Evolutionary conservation across 1,140 invertebrate genomes (phyloP), one percentile per base, ranked within the genome.

Genomic region (Armadillidium nasatum): DNA sequence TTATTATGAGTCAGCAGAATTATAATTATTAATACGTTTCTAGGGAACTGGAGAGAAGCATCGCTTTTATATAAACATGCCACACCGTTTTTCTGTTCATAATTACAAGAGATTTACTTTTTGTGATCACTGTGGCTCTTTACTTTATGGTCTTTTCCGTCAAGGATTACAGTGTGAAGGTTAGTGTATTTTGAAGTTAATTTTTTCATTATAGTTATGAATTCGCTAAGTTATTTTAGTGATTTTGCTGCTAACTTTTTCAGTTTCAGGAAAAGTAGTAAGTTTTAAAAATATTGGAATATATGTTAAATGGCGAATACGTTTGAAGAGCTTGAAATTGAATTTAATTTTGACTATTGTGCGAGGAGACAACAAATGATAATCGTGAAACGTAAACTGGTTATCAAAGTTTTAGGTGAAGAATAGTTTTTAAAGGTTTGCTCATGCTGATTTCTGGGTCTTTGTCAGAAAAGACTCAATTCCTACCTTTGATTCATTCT

Each of bases 161-260:
- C 98, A 99, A 88, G 98, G 98, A 44, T 87, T 99, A 78, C 95
- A 98, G 85, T 99, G 98, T 87, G 93, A 96, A 90, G 93, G 93
- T 95, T 85, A 85, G 10, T 71, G 10, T 11, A 43, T 43, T 50
- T 13, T 46, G 22, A 74, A 7, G 46, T 45, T 44, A 33, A 46
- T 15, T 72, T 72, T 43, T 0, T 68, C 21, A 44, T 74, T 45
- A 21, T 77, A 44, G 13, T 21, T 66, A 10, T 73, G 23, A 21
- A 66, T 50, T 21, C n/a, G 13, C 15, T 66, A 13, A 13, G 10
- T 73, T 71, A 19, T 60, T 44, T 70, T 69, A 70, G 23, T 68
- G 60, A 71, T 71, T 77, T 33, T 72, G 9, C 0, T 78, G 4
- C 3, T 78, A 11, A 10, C 6, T 72, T 11, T 33, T 67, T n/a